Base-by-base conservation (phyloP, 2,797 vertebrate genomes). In the Labroides dimidiatus region DNA sequence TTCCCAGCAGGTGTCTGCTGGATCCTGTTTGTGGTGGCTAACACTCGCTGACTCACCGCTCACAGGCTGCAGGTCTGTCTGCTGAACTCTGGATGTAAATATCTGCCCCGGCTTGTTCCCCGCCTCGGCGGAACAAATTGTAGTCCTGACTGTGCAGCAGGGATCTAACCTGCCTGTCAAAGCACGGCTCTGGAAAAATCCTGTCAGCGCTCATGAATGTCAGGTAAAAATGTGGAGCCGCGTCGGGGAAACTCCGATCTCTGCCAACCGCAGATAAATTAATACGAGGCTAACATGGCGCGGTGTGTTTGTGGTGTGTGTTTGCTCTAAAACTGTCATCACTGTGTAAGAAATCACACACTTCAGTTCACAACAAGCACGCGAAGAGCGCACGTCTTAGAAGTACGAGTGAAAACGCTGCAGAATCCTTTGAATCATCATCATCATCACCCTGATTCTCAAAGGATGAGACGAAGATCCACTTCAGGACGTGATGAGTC, bases 61-160 rank as follows among this genome's bases (percentile, higher is more conserved):
- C 58, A 24, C 57, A 10, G 48, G 61, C 72, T 72, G 60, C 62
- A 69, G 24, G 55, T 77, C 69, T 49, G 64, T 54, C 69, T 81
- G 69, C 66, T 62, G 42, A 52, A 62, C 48, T 63, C 43, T 64
- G 79, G 72, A 75, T 64, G 53, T 49, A 41, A 45, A 69, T 72
- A 87, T 93, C 75, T 91, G 91, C 78, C 72, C 76, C 82, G 63
- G 88, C 92, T 91, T 90, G 92, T 89, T 77, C 64, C 44, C 57
- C 24, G 69, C 64, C 61, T 14, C 24, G 48, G 49, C 0, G 83
- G 75, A 82, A 85, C 52, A 85, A 85, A 79, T 75, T 84, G 77
- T 70, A 75, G 82, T 81, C 54, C 72, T 75, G 70, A 65, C 33
- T 55, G 67, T 71, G 75, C 57, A 75, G 71, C 67, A 60, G 66